Evolutionary conservation across 1,140 invertebrate species (phyloP), one percentile per base, ranked within the genome.

Genomic region (Trichonephila clavata): DNA sequence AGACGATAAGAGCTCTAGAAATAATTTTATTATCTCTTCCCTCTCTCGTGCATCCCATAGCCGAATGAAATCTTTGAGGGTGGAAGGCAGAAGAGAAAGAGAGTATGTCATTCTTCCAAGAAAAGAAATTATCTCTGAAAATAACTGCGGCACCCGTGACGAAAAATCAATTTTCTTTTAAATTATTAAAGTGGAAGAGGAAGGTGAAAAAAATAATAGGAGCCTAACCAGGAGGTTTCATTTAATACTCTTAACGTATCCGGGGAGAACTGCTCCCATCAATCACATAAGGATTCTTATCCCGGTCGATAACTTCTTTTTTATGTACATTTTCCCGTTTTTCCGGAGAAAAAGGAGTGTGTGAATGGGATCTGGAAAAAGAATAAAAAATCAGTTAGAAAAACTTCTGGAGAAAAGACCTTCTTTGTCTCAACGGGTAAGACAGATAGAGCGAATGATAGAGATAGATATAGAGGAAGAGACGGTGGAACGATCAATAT

Each of bases 131-230:
- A 90, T 81, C 71, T 81, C 71, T 60, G 14, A 60, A 77, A 90
- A 80, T 80, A 71, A 14, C 57, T 27, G 43, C 43, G 59, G 89
- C 89, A 90, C 32, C 24, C 89, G 50, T 50, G 91, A 77, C n/a
- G 61, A 77, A 92, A 92, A 92, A 92, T 92, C 91, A 92, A 92
- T 92, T 92, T 92, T 92, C 83, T 92, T 60, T 86, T 92, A 92
- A 92, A 92, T 92, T 92, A 92, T 92, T 68, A 92, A 92, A 92
- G 63, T 59, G 91, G n/a, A 50, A 24, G 50, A 84, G n/a, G 43
- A 71, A 86, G 43, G 50, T 65, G 43, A 86, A 92, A 80, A 39
- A 86, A 59, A 92, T 57, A 84, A 65, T 63, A 63, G 61, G 27
- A 57, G 61, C 63, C 83, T 92, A 92, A 92, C 91, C 63, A 92